These are phyloP conservation scores for Gracilinanus agilis DNA, from an alignment of 2,113 vertebrate genomes.

Conservation along the genomic window DNA sequence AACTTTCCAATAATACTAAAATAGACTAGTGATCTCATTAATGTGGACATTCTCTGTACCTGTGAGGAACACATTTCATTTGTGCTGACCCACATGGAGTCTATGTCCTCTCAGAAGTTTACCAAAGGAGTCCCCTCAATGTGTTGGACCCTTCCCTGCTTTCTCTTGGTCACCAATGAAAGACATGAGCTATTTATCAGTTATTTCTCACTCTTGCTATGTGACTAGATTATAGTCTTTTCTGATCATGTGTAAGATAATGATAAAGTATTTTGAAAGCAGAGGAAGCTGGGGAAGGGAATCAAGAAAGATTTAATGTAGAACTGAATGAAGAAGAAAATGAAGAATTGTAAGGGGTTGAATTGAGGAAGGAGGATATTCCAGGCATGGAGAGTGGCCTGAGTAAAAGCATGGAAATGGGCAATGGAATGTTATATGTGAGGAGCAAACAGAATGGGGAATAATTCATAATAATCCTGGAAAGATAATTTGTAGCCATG, in stretches of 20 bases:
- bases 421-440: background rate
- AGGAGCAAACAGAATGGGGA: background rate
- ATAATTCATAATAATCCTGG: background rate
- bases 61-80: background rate
- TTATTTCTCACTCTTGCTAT: background rate
- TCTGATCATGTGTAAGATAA: background rate
- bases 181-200: background rate
- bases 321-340: background rate
- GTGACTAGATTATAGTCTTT: background rate
- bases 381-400: background rate
- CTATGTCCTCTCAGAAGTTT: background rate
- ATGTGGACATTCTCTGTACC: background rate
- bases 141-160: background rate
- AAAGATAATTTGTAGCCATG: background rate
- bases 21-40: background rate
- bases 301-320: background rate
- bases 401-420: background rate
- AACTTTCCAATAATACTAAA: background rate
- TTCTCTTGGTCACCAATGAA: background rate
- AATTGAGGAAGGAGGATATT: background rate
- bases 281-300: background rate
- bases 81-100: background rate
- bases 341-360: background rate
- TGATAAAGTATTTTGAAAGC: background rate
- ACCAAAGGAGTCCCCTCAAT: background rate